Percentiles rank a stretch among this genome's conserved stretches.
phyloP scores from a whole-genome alignment of 2,888 invertebrate species.

The Cryptocephalus moraei region DNA sequence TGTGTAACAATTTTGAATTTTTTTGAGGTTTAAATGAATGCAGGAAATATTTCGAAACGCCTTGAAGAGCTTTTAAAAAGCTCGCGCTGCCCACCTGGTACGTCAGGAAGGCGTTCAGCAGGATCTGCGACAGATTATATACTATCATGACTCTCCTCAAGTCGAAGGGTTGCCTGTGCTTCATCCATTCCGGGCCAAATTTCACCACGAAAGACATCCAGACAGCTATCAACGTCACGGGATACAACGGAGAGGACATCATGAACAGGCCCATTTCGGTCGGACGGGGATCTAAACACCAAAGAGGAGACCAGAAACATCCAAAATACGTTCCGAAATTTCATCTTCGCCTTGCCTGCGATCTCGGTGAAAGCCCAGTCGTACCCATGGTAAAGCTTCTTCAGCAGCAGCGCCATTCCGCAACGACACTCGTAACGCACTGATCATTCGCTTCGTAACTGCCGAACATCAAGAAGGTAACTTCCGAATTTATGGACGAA shows the following conservation, averaged over 20 bases:
- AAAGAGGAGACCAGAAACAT: too few species aligned
- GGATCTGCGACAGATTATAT: constrained; percentile 19
- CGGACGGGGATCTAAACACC: constrained; percentile 16
- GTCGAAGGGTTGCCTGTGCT: constrained; percentile 18
- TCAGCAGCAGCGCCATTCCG: constrained; percentile 10
- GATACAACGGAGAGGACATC: constrained; percentile 17
- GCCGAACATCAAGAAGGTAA: too few species aligned
- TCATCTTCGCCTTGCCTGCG: constrained; percentile 4
- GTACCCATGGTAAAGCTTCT: constrained; percentile 12
- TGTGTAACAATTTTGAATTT: too few species aligned
- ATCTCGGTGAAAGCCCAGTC: constrained; percentile 9
- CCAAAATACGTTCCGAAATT: too few species aligned
- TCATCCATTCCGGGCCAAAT: constrained; percentile 22
- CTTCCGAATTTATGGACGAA: too few species aligned
- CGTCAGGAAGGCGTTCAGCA: constrained; percentile 16
- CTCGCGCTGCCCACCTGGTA: constrained; percentile 15
- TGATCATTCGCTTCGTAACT: too few species aligned
- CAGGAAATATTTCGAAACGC: too few species aligned
- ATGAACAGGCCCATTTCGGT: constrained; percentile 11
- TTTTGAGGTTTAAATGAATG: too few species aligned
- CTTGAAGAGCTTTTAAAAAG: background rate
- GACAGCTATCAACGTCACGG: constrained; percentile 6
- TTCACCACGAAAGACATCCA: constrained; percentile 20
- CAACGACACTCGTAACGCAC: too few species aligned
- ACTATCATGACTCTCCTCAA: constrained; percentile 15